Percentiles rank a stretch among this genome's conserved stretches.
Evolutionary conservation across 2,888 invertebrate species (phyloP).

Genomic region (Drosophila parthenogenetica): DNA sequence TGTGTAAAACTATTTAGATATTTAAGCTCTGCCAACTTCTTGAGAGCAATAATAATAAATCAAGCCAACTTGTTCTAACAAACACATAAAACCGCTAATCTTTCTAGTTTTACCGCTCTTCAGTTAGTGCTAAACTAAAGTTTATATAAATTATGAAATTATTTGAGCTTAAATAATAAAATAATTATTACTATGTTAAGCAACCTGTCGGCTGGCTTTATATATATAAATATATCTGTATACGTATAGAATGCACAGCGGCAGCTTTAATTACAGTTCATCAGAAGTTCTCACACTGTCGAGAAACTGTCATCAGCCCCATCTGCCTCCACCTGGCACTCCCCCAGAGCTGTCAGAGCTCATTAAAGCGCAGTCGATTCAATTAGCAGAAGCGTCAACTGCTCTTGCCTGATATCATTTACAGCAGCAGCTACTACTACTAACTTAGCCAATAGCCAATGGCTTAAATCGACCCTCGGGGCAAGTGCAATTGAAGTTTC

Average conservation of each 20-base stretch:
- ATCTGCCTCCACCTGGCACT: not conserved
- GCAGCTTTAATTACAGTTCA: constrained; percentile 33
- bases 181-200: constrained; percentile 7
- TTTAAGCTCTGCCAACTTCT: too few species aligned
- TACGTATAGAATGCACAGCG: constrained; percentile 10
- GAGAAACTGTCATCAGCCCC: constrained; percentile 23
- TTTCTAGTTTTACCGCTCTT: not conserved
- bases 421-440: constrained; percentile 6
- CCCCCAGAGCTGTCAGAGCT: constrained; percentile 50
- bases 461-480: constrained; percentile 12
- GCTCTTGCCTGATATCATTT: constrained; percentile 47
- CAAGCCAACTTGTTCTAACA: too few species aligned
- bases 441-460: constrained; percentile 3
- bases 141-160: not conserved
- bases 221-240: not conserved
- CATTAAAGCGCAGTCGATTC: constrained; percentile 52
- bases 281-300: constrained; percentile 25
- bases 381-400: constrained; percentile 60
- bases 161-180: not conserved
- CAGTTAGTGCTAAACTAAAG: not conserved
- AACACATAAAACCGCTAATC: not conserved
- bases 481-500: constrained; percentile 44
- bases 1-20: too few species aligned
- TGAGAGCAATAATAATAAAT: too few species aligned
- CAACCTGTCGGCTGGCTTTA: constrained; percentile 19